Conservation (phyloP, 2,113 vertebrate species). For the Clarias magur region DNA sequence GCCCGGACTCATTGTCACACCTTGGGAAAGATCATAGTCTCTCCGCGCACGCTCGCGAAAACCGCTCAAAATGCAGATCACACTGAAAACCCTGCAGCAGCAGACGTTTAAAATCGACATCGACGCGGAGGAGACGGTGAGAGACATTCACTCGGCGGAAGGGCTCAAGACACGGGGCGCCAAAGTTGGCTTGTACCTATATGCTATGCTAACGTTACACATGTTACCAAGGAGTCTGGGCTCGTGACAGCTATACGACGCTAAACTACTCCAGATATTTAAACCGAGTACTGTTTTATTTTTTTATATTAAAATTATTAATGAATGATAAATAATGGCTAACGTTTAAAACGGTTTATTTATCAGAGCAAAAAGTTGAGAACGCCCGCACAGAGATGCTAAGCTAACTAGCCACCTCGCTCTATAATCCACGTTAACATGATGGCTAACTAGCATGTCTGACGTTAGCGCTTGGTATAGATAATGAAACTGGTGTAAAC, state of each 20-base stretch:
- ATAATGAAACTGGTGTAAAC: neutral
- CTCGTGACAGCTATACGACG: neutral
- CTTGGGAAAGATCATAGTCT: constrained; percentile 25
- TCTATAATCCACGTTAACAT: neutral
- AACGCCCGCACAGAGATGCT: neutral
- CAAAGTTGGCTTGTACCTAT: neutral
- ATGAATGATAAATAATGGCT: too few species aligned
- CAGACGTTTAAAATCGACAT: constrained; percentile 93
- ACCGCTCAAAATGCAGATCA: constrained; percentile 83
- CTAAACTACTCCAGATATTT: too few species aligned
- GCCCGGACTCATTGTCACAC: constrained; percentile 47
- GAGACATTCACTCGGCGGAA: neutral
- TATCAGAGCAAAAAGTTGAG: constrained; percentile 1
- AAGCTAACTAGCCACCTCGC: neutral
- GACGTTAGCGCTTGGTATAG: neutral
- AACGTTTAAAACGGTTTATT: neutral
- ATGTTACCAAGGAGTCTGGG: neutral
- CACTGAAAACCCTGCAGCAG: constrained; percentile 91
- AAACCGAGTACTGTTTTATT: neutral
- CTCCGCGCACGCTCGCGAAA: constrained; percentile 1
- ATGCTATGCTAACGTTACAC: neutral
- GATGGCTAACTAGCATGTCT: constrained; percentile 1
- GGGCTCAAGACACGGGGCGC: constrained; percentile 9
- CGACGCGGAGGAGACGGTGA: constrained; percentile 85
- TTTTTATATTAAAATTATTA: neutral